Conservation (phyloP, 37 sponge, comb jelly and placozoan genomes). For the Chondrilla cf. caribensis region DNA sequence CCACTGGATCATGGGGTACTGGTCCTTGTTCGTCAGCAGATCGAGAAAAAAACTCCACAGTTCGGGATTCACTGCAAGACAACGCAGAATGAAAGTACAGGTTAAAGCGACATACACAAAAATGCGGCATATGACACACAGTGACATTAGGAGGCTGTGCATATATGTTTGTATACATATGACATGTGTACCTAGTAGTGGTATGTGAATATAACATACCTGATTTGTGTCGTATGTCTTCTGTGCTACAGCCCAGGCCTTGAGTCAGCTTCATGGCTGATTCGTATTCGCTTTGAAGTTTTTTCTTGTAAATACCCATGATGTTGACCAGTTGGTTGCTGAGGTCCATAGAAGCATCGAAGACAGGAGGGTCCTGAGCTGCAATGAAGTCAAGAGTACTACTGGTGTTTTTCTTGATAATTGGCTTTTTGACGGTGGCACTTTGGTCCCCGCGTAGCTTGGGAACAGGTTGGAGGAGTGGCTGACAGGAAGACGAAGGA, state of each 20-base stretch:
- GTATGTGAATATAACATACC: too few species aligned
- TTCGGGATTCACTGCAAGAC: neutral
- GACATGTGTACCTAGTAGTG: too few species aligned
- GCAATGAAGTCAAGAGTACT: constrained; percentile 17
- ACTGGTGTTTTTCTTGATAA: neutral
- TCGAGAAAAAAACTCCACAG: constrained; percentile 26
- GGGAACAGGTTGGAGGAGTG: too few species aligned
- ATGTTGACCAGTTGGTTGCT: constrained; percentile 5
- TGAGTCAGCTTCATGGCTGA: neutral
- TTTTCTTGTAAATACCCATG: constrained; percentile 10
- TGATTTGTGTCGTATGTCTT: neutral
- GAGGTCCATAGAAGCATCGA: neutral
- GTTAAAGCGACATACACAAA: too few species aligned
- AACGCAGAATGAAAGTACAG: neutral
- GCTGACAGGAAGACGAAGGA: too few species aligned
- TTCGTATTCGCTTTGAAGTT: neutral
- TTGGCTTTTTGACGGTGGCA: neutral
- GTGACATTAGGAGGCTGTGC: too few species aligned
- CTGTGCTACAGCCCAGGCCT: neutral
- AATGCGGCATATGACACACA: too few species aligned
- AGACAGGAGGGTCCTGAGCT: neutral
- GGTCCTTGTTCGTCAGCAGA: neutral
- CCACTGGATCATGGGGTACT: constrained; percentile 1
- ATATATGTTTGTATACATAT: too few species aligned
- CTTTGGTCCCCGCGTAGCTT: too few species aligned